These are phyloP conservation scores for Argya squamiceps DNA, from an alignment of 2,797 vertebrate genomes.

Conservation along the genomic window DNA sequence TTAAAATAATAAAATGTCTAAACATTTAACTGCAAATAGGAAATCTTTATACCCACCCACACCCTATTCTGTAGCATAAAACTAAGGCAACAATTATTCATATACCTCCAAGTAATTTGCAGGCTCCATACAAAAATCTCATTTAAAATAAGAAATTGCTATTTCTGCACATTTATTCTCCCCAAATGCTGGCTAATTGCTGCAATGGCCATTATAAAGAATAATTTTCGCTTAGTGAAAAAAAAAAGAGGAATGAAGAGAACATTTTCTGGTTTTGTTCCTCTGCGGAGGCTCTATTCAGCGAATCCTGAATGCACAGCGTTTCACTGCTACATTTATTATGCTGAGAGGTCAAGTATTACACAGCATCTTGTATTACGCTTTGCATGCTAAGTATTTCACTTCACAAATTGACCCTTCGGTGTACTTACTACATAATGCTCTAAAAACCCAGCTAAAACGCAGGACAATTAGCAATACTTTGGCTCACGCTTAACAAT, in stretches of 20 bases:
- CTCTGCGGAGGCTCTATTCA: slow-evolving; percentile 89
- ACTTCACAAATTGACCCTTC: slow-evolving; percentile 97
- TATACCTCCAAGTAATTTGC: slow-evolving; percentile 85
- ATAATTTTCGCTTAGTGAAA: slow-evolving; percentile 87
- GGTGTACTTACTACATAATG: slow-evolving; percentile 93
- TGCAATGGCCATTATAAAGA: slow-evolving; percentile 87
- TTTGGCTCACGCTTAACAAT: slow-evolving; percentile 91
- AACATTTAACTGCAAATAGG: slow-evolving; percentile 85
- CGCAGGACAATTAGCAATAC: slow-evolving; percentile 97
- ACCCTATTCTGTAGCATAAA: slow-evolving; percentile 79
- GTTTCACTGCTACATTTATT: slow-evolving; percentile 98
- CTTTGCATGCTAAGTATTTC: slow-evolving; percentile 99
- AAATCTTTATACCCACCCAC: slow-evolving; percentile 83
- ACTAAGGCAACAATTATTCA: slow-evolving; percentile 82
- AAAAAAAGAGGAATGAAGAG: slow-evolving; percentile 91
- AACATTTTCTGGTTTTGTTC: slow-evolving; percentile 92
- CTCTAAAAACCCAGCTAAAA: slow-evolving; percentile 96
- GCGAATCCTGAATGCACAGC: slow-evolving; percentile 90
- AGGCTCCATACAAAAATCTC: slow-evolving; percentile 83
- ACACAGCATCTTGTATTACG: slow-evolving; percentile 95
- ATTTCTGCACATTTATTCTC: slow-evolving; percentile 87
- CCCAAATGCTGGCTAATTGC: slow-evolving; percentile 89
- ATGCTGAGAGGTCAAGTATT: slow-evolving; percentile 99
- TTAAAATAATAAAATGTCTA: slow-evolving; percentile 87
- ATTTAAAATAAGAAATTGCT: slow-evolving; percentile 87